phyloP scores from a whole-genome alignment of 37 sponge, comb jelly and placozoan genomes.

The Cliona cf. orientalis region DNA sequence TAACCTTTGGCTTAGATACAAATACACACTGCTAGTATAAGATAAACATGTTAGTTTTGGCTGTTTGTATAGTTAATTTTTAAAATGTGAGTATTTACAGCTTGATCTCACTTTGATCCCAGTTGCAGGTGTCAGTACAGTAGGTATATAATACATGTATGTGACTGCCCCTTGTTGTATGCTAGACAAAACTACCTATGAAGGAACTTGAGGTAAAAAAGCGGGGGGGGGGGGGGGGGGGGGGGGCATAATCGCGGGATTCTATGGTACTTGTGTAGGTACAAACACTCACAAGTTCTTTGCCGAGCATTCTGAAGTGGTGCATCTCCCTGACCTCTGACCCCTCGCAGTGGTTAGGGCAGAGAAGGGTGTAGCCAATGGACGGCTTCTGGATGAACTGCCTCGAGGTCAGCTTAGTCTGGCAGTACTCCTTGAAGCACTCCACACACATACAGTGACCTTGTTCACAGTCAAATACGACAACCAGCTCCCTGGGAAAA shows the following conservation, averaged over 20 bases:
- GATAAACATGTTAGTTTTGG: too few species aligned
- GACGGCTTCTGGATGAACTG: conserved; percentile 58
- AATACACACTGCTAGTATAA: too few species aligned
- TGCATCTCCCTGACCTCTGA: conserved; percentile 75
- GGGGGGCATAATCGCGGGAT: not conserved
- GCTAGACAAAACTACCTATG: too few species aligned
- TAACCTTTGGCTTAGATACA: too few species aligned
- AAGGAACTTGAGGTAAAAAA: not conserved
- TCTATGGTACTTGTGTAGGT: not conserved
- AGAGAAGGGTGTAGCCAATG: conserved; percentile 81
- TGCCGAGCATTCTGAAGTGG: conserved; percentile 75
- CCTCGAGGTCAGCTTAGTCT: conserved; percentile 50
- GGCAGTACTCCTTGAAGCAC: conserved; percentile 79
- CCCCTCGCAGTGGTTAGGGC: conserved; percentile 77
- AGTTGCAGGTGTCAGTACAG: too few species aligned
- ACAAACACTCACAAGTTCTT: conserved; percentile 36
- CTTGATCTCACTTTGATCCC: too few species aligned
- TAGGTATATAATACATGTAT: too few species aligned
- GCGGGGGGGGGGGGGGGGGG: not conserved
- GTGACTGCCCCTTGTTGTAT: too few species aligned
- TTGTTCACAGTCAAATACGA: conserved; percentile 66
- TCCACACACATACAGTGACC: conserved; percentile 79
- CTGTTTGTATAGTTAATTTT: not conserved
- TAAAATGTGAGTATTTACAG: too few species aligned
- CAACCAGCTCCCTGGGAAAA: conserved; percentile 51